phyloP scores from a whole-genome alignment of 2,113 vertebrate genomes.

The Pelecanoides urinatrix region DNA sequence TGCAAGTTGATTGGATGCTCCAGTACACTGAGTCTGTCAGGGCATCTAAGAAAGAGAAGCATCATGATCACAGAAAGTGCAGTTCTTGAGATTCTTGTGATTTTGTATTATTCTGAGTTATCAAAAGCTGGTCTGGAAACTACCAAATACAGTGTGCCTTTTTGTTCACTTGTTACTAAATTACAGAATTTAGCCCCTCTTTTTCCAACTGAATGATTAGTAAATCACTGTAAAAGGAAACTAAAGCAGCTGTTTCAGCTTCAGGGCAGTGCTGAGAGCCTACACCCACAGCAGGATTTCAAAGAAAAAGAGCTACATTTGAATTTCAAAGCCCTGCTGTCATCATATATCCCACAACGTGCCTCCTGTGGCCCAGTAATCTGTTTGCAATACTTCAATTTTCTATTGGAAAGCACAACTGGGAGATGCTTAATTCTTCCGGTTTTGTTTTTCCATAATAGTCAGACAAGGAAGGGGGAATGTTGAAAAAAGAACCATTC shows the following conservation, averaged over 20 bases:
- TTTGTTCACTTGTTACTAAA: constrained; percentile 38
- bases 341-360: constrained; percentile 37
- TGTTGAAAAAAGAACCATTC: background rate
- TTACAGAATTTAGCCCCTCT: background rate
- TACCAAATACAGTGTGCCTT: constrained; percentile 7
- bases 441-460: constrained; percentile 44
- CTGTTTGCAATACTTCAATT: constrained; percentile 59
- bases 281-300: constrained; percentile 59
- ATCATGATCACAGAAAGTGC: background rate
- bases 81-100: background rate
- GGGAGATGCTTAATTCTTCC: constrained; percentile 42
- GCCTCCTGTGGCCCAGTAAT: constrained; percentile 50
- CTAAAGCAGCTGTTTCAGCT: constrained; percentile 58
- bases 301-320: constrained; percentile 58
- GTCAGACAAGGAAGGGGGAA: background rate
- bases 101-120: background rate
- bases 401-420: constrained; percentile 52
- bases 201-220: constrained; percentile 17
- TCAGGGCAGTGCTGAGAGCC: constrained; percentile 29
- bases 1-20: background rate
- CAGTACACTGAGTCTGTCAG: background rate
- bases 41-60: background rate
- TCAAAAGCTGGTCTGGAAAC: constrained; percentile 33
- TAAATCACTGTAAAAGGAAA: constrained; percentile 43
- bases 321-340: constrained; percentile 64